Percentiles rank a stretch among this genome's conserved stretches.
These are phyloP conservation scores for Potamarius usumacintae DNA, from an alignment of 2,113 vertebrate genomes.

Conservation along the genomic window DNA sequence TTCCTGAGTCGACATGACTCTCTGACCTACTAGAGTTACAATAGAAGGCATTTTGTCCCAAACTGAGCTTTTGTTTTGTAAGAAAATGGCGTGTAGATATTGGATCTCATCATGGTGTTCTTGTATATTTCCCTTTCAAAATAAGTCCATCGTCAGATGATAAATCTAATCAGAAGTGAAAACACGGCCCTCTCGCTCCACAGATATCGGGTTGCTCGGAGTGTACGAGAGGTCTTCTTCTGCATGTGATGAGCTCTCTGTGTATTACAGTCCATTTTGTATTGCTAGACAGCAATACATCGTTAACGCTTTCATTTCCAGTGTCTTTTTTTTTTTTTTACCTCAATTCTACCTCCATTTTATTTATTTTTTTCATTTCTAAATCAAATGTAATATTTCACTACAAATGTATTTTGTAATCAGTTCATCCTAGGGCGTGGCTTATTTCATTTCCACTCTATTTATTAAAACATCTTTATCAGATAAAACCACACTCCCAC, in stretches of 20 bases:
- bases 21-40: background rate
- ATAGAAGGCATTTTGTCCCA: background rate
- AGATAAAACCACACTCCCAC: background rate
- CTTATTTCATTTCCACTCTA: background rate
- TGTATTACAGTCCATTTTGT: conserved; percentile 24
- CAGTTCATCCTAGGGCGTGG: background rate
- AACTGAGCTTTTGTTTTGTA: conserved; percentile 18
- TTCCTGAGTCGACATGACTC: background rate
- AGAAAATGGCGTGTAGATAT: conserved; percentile 21
- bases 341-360: too few relatives aligned
- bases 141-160: conserved; percentile 29
- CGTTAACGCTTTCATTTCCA: too few relatives aligned
- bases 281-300: background rate
- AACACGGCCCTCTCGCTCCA: conserved; percentile 37
- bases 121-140: conserved; percentile 40
- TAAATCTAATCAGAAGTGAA: conserved; percentile 55
- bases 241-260: conserved; percentile 23
- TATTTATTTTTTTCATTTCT: too few relatives aligned
- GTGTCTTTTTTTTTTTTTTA: too few relatives aligned
- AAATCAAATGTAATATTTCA: background rate
- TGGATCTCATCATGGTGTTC: conserved; percentile 27
- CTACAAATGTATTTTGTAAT: background rate
- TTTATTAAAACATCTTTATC: background rate
- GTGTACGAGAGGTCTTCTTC: conserved; percentile 10
- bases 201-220: conserved; percentile 38